phyloP scores from a whole-genome alignment of 2,888 invertebrate species.

The Gymnocheta viridis region DNA sequence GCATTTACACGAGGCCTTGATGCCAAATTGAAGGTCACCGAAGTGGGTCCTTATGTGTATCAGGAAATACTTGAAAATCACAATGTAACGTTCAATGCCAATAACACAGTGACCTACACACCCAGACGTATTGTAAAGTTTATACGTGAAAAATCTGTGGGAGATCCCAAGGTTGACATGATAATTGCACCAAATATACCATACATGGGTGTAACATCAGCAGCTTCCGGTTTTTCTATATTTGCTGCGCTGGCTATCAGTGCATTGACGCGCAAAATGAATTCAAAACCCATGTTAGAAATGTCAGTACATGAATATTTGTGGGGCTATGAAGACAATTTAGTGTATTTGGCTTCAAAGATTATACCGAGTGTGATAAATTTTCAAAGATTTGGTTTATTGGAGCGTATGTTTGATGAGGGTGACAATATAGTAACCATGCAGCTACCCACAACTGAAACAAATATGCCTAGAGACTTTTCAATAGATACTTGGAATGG shows the following conservation, averaged over 20 bases:
- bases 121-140: conserved; percentile 85
- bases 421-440: conserved; percentile 84
- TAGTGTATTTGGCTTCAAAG: conserved; percentile 87
- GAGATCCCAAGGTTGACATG: conserved; percentile 84
- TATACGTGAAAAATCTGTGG: conserved; percentile 86
- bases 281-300: conserved; percentile 85
- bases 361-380: conserved; percentile 90
- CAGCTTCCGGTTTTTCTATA: conserved; percentile 77
- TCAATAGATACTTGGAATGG: conserved; percentile 86
- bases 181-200: conserved; percentile 88
- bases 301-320: conserved; percentile 87
- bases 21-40: conserved; percentile 86
- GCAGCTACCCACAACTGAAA: conserved; percentile 80
- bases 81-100: conserved; percentile 85
- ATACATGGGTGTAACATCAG: conserved; percentile 83
- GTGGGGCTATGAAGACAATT: conserved; percentile 91
- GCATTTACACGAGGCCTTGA: conserved; percentile 86
- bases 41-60: conserved; percentile 92
- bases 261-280: conserved; percentile 83
- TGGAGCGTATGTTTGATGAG: conserved; percentile 88
- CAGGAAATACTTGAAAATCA: conserved; percentile 87
- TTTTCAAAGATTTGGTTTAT: conserved; percentile 90
- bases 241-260: conserved; percentile 85
- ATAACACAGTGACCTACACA: conserved; percentile 86
- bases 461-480: conserved; percentile 79